Percentiles rank a stretch among this genome's conserved stretches.
phyloP scores from a whole-genome alignment of 1,140 invertebrate species.

The Drosophila nigrodunni region DNA sequence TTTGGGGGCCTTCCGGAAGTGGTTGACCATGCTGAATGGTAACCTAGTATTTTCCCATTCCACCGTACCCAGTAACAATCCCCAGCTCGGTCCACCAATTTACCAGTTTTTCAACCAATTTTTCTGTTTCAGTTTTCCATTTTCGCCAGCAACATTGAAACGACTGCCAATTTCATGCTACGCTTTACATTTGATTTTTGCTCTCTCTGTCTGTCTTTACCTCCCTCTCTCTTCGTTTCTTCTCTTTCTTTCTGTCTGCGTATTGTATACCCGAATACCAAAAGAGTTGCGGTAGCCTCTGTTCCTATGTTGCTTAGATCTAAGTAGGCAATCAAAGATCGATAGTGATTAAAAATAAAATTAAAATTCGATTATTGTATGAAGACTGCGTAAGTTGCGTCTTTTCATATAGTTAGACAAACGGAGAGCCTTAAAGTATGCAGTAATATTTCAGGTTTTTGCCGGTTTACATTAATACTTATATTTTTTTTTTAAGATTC shows the following conservation, averaged over 20 bases:
- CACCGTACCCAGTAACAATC: not conserved
- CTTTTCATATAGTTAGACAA: too few relatives aligned
- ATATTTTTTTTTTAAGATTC: too few relatives aligned
- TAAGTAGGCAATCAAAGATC: too few relatives aligned
- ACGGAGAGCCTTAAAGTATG: too few relatives aligned
- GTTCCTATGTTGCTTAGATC: too few relatives aligned
- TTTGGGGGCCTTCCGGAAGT: constrained; percentile 27
- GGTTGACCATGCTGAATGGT: constrained; percentile 22
- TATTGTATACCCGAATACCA: too few relatives aligned
- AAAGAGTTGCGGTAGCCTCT: too few relatives aligned
- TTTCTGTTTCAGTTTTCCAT: constrained; percentile 1
- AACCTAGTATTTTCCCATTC: not conserved
- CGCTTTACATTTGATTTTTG: constrained; percentile 51
- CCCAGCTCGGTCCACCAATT: not conserved
- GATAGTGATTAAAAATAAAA: too few relatives aligned
- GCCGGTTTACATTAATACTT: too few relatives aligned
- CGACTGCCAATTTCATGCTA: constrained; percentile 70
- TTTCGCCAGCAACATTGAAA: constrained; percentile 17
- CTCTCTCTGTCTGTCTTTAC: not conserved
- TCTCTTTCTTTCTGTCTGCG: not conserved
- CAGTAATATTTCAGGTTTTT: too few relatives aligned
- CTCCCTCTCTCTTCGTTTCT: constrained; percentile 9
- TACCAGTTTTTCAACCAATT: not conserved
- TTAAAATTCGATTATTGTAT: too few relatives aligned
- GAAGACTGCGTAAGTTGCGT: too few relatives aligned